Percentiles rank a stretch among this genome's conserved stretches.
These are phyloP conservation scores for Zaprionus nigranus DNA, from an alignment of 1,140 invertebrate genomes.

Conservation along the genomic window DNA sequence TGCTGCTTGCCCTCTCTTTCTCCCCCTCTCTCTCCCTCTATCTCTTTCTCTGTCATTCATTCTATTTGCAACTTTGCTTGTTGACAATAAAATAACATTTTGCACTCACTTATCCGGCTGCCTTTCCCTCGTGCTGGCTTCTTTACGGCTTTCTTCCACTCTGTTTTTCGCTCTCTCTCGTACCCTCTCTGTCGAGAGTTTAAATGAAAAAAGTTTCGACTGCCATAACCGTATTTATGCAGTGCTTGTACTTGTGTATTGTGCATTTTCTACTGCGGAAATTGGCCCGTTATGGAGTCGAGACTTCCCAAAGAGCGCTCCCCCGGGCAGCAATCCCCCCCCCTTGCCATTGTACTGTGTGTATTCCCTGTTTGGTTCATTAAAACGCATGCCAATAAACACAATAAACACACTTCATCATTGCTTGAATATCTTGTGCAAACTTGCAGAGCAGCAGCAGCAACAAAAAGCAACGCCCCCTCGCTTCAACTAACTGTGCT, in stretches of 20 bases:
- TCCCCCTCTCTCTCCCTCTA: conserved; percentile 7
- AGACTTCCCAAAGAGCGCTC: conserved; percentile 1
- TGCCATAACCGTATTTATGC: conserved; percentile 35
- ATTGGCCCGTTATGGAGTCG: conserved; percentile 68
- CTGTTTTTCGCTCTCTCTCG: neutral
- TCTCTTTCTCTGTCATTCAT: conserved; percentile 33
- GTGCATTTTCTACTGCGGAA: conserved; percentile 46
- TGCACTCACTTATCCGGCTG: conserved; percentile 81
- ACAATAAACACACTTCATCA: conserved; percentile 76
- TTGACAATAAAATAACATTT: conserved; percentile 83
- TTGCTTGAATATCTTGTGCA: conserved; percentile 76
- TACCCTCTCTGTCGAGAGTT: conserved; percentile 50
- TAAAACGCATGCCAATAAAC: conserved; percentile 68
- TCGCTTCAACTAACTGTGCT: conserved; percentile 26
- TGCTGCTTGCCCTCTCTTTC: neutral
- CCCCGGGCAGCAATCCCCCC: no score
- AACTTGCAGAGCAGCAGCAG: conserved; percentile 47
- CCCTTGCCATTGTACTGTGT: neutral
- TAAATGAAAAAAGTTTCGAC: conserved; percentile 79
- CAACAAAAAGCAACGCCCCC: conserved; percentile 12
- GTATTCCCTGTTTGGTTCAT: conserved; percentile 55
- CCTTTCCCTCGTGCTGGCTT: conserved; percentile 19
- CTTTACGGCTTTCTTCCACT: neutral
- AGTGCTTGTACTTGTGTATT: conserved; percentile 5
- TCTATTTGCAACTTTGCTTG: conserved; percentile 69